phyloP scores from a whole-genome alignment of 2,888 invertebrate species.

The Chloroclystis v-ata region DNA sequence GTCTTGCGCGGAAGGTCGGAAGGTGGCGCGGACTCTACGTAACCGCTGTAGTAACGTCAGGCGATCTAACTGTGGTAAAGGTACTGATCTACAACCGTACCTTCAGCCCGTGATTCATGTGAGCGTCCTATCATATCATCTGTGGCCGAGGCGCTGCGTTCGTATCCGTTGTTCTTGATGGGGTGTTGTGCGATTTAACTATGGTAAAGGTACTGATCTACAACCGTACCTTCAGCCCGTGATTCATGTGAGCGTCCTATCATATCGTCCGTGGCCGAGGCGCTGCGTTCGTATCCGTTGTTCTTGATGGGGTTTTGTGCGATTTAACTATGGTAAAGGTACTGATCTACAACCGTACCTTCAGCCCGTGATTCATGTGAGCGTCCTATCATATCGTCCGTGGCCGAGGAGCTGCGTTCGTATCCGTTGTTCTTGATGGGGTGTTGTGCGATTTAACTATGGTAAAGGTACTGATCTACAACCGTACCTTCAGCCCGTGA shows the following conservation, averaged over 20 bases:
- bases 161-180: constrained; percentile 75
- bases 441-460: too few relatives aligned
- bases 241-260: constrained; percentile 72
- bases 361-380: constrained; percentile 74
- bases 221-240: constrained; percentile 78
- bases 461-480: too few relatives aligned
- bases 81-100: too few relatives aligned
- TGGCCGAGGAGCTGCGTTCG: constrained; percentile 65
- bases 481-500: constrained; percentile 78
- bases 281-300: constrained; percentile 73
- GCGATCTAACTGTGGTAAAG: too few relatives aligned
- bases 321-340: too few relatives aligned
- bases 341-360: too few relatives aligned
- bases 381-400: constrained; percentile 70
- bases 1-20: too few relatives aligned
- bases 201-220: too few relatives aligned
- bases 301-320: constrained; percentile 72
- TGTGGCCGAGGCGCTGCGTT: constrained; percentile 63
- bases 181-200: too few relatives aligned
- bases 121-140: constrained; percentile 71
- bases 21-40: too few relatives aligned
- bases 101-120: constrained; percentile 75
- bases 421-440: constrained; percentile 75
- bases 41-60: too few relatives aligned
- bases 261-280: constrained; percentile 64